A percentile compares a stretch with the other conserved stretches of the same genome.
Conservation (phyloP, 2,888 invertebrate species). For the Hyposoter dolosus region DNA sequence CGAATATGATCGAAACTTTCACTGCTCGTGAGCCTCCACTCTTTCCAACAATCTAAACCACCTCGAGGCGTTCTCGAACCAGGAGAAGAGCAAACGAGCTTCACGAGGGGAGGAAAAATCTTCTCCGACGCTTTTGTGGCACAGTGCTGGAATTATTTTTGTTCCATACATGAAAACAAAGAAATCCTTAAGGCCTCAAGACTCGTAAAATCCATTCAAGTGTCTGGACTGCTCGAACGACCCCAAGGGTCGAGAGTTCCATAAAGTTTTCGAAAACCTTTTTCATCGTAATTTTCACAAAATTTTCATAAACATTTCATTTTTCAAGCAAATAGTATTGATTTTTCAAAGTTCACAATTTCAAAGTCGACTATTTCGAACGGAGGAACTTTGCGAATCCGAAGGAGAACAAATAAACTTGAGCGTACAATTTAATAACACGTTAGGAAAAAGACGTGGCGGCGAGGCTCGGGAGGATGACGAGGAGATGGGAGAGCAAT, state of each 20-base stretch:
- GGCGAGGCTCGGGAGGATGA: background rate
- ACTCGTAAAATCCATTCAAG: background rate
- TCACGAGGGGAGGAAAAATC: slow-evolving; percentile 1
- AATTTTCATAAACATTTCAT: too few species aligned
- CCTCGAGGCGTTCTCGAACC: background rate
- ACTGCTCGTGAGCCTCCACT: slow-evolving; percentile 46
- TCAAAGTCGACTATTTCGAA: background rate
- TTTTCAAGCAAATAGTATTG: too few species aligned
- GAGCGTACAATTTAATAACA: slow-evolving; percentile 14
- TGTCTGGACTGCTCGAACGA: background rate
- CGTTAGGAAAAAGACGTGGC: slow-evolving; percentile 21
- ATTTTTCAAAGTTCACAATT: background rate
- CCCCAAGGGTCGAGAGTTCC: background rate
- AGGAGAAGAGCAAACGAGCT: background rate
- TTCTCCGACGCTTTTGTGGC: background rate
- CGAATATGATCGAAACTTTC: slow-evolving; percentile 67
- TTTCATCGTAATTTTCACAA: background rate
- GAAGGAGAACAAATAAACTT: background rate
- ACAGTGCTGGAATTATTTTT: background rate
- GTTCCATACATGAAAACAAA: background rate
- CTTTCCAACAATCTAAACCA: slow-evolving; percentile 14
- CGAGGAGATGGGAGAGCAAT: background rate
- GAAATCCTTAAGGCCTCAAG: background rate
- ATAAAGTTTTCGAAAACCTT: background rate
- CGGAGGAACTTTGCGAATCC: background rate